These are phyloP conservation scores for Potamilus streckersoni DNA, from an alignment of 1,140 invertebrate species.

Conservation along the genomic window DNA sequence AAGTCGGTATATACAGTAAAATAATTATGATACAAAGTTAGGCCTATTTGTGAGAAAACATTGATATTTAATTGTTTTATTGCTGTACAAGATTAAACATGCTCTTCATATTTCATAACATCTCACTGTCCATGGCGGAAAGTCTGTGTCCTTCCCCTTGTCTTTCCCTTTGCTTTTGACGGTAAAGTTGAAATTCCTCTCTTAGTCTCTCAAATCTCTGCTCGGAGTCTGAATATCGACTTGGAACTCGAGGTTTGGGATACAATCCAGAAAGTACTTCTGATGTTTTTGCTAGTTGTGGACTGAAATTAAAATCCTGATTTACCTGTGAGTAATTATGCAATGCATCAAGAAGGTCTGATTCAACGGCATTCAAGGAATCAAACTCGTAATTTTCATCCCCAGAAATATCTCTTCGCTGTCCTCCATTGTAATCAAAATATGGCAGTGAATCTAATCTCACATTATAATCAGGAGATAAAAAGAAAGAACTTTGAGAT, in stretches of 20 bases:
- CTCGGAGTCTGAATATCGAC: constrained; percentile 72
- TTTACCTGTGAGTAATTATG: constrained; percentile 68
- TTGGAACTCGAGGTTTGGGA: constrained; percentile 72
- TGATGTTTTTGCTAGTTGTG: constrained; percentile 63
- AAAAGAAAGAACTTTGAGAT: constrained; percentile 42
- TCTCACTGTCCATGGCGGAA: constrained; percentile 60
- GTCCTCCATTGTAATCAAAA: constrained; percentile 31
- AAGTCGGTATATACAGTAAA: no score
- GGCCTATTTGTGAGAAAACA: no score
- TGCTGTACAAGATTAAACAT: no score
- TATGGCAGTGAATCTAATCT: constrained; percentile 51
- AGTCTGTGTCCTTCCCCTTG: constrained; percentile 11
- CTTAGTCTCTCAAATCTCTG: constrained; percentile 93
- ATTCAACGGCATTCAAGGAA: constrained; percentile 67
- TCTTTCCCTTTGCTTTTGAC: constrained; percentile 77
- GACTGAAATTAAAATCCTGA: constrained; percentile 62
- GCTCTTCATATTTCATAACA: constrained; percentile 38
- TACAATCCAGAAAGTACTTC: constrained; percentile 66
- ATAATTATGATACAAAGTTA: no score
- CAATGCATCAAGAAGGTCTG: constrained; percentile 58
- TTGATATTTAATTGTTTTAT: no score
- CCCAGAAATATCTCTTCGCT: constrained; percentile 81
- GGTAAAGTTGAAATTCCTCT: constrained; percentile 93
- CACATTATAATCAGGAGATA: constrained; percentile 48
- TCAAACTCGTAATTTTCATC: constrained; percentile 97